Conservation (phyloP, 2,797 vertebrate species). For the Lepus townsendii region DNA sequence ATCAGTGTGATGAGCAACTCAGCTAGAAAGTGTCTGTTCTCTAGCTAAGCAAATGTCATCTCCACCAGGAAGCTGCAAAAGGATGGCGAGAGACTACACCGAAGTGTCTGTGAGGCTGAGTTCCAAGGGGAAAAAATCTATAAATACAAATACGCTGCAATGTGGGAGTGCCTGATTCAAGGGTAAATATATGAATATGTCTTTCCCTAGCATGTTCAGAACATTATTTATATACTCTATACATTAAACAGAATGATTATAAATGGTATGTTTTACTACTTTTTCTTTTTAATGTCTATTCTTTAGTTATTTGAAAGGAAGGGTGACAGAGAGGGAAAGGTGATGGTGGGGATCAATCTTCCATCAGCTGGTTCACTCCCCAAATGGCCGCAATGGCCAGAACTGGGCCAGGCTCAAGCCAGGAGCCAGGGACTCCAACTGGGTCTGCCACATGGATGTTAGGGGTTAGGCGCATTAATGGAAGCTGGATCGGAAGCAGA, state of each 20-base stretch:
- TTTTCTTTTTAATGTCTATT: too few species aligned
- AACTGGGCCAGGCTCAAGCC: too few species aligned
- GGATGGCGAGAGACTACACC: constrained; percentile 75
- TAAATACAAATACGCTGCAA: constrained; percentile 81
- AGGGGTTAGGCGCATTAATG: too few species aligned
- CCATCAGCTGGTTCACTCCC: too few species aligned
- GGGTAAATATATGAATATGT: constrained; percentile 70
- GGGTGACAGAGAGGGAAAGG: too few species aligned
- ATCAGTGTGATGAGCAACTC: constrained; percentile 82
- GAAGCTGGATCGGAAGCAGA: too few species aligned
- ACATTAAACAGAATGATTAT: constrained; percentile 58
- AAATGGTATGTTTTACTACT: constrained; percentile 24
- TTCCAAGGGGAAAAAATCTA: constrained; percentile 77
- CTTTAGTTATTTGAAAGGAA: too few species aligned
- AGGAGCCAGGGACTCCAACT: too few species aligned
- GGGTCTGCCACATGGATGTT: too few species aligned
- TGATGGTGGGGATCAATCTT: too few species aligned
- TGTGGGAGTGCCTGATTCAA: constrained; percentile 70
- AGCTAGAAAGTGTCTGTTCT: constrained; percentile 84
- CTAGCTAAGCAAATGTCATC: constrained; percentile 84
- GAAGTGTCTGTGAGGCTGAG: constrained; percentile 78
- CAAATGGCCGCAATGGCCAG: too few species aligned
- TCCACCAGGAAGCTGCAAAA: constrained; percentile 81
- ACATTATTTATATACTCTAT: constrained; percentile 26
- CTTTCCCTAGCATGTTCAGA: constrained; percentile 62